Evolutionary conservation across 1,140 invertebrate genomes (phyloP).

Genomic region (Camponotus floridanus): DNA sequence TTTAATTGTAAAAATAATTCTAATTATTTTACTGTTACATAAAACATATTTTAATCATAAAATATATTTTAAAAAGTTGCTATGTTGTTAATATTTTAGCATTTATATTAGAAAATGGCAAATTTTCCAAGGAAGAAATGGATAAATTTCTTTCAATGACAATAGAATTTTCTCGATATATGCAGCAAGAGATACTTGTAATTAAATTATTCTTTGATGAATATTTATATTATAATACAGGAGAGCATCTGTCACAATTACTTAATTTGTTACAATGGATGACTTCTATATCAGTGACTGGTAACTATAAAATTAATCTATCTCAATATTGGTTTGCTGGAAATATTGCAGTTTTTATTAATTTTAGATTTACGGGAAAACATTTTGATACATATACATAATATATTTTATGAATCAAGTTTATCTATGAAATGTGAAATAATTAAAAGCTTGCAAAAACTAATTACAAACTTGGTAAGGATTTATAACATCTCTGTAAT

Average conservation of each 20-base stretch:
- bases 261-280: slow-evolving; percentile 81
- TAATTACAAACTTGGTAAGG: slow-evolving; percentile 80
- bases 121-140: slow-evolving; percentile 78
- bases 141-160: slow-evolving; percentile 80
- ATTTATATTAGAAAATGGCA: slow-evolving; percentile 79
- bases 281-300: slow-evolving; percentile 75
- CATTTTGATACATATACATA: slow-evolving; percentile 76
- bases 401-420: slow-evolving; percentile 79
- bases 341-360: slow-evolving; percentile 13
- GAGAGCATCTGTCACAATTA: slow-evolving; percentile 76
- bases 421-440: slow-evolving; percentile 79
- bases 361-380: slow-evolving; percentile 77
- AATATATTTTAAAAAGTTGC: background rate
- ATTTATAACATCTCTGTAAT: slow-evolving; percentile 4
- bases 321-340: slow-evolving; percentile 2
- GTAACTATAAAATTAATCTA: slow-evolving; percentile 64
- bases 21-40: background rate
- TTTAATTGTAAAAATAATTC: background rate
- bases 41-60: background rate
- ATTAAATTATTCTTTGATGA: slow-evolving; percentile 81
- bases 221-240: slow-evolving; percentile 78
- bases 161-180: slow-evolving; percentile 80
- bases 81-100: slow-evolving; percentile 69
- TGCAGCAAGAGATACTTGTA: slow-evolving; percentile 83
- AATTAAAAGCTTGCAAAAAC: slow-evolving; percentile 75